These are phyloP conservation scores for Parotocinclus haroldoi DNA, from an alignment of 2,797 vertebrate genomes.

Conservation along the genomic window DNA sequence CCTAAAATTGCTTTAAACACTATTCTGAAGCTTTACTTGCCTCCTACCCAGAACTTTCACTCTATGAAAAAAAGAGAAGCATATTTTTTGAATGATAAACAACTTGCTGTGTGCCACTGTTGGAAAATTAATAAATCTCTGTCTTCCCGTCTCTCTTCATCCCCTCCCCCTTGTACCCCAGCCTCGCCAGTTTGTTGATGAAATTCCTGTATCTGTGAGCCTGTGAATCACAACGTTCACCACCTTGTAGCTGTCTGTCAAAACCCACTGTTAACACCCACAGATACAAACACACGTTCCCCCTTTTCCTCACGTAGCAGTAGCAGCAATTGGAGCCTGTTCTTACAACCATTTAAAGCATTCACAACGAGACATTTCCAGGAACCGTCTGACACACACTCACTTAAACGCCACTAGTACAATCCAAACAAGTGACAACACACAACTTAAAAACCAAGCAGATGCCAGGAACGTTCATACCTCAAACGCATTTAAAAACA, in stretches of 20 bases:
- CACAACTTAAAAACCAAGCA: too few species aligned
- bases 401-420: too few species aligned
- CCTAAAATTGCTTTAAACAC: not conserved
- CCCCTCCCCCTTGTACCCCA: not conserved
- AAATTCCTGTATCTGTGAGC: conserved; percentile 22
- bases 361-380: not conserved
- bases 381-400: too few species aligned
- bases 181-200: conserved; percentile 9
- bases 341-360: conserved; percentile 13
- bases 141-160: not conserved
- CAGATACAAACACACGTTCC: not conserved
- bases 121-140: conserved; percentile 18
- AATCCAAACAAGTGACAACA: too few species aligned
- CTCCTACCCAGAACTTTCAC: too few species aligned
- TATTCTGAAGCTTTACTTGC: not conserved
- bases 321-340: not conserved
- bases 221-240: conserved; percentile 8
- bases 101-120: conserved; percentile 5
- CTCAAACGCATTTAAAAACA: too few species aligned
- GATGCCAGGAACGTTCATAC: too few species aligned
- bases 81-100: too few species aligned
- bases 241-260: conserved; percentile 13
- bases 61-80: too few species aligned
- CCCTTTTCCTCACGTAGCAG: not conserved
- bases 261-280: too few species aligned